phyloP scores from a whole-genome alignment of 2,888 invertebrate genomes.

The Endotricha flammealis region DNA sequence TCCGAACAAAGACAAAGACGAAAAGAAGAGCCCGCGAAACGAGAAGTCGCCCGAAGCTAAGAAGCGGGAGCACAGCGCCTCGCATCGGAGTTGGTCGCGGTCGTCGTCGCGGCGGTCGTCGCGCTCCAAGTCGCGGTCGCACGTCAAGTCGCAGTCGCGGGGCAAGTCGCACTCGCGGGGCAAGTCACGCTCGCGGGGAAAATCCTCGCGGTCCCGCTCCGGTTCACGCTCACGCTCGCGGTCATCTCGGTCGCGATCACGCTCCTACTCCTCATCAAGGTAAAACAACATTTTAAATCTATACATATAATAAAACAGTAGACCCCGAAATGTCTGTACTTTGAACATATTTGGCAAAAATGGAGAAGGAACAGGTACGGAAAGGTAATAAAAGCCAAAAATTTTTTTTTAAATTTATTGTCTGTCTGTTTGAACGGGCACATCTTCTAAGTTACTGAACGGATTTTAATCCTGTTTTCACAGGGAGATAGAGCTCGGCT shows the following conservation, averaged over 20 bases:
- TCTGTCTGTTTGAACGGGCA: too few relatives aligned
- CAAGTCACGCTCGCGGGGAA: constrained; percentile 40
- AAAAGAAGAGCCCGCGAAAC: constrained; percentile 21
- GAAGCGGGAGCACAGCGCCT: constrained; percentile 34
- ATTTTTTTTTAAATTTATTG: too few relatives aligned
- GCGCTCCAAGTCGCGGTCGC: constrained; percentile 21
- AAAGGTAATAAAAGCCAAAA: too few relatives aligned
- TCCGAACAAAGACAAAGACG: constrained; percentile 15
- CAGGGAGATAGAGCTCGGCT: too few relatives aligned
- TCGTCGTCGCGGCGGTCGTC: constrained; percentile 41
- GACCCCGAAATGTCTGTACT: too few relatives aligned
- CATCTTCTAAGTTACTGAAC: too few relatives aligned
- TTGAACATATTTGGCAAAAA: too few relatives aligned
- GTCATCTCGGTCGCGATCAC: constrained; percentile 46
- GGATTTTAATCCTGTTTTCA: too few relatives aligned
- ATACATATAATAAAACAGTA: too few relatives aligned
- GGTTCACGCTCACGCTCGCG: constrained; percentile 29
- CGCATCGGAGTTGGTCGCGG: constrained; percentile 48
- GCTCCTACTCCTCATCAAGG: constrained; percentile 73
- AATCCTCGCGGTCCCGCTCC: constrained; percentile 45
- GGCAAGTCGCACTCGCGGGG: constrained; percentile 10
- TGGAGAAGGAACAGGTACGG: too few relatives aligned
- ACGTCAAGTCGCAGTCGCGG: constrained; percentile 18
- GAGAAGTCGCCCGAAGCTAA: constrained; percentile 32
- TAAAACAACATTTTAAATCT: too few relatives aligned